These are phyloP conservation scores for Acanthaster planci DNA, from an alignment of 35 echinoderm and acorn worm genomes.

Conservation along the genomic window DNA sequence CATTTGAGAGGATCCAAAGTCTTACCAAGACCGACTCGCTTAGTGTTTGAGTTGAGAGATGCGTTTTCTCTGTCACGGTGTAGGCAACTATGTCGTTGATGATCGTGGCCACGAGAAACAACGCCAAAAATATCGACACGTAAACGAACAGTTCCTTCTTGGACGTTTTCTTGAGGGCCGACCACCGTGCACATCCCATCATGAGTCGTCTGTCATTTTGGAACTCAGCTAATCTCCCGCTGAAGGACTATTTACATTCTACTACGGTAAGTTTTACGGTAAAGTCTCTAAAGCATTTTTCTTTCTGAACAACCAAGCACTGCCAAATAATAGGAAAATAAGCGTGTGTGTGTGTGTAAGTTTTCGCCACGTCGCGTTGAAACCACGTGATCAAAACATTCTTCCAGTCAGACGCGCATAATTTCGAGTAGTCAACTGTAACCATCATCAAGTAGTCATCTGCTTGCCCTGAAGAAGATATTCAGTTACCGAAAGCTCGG, in stretches of 20 bases:
- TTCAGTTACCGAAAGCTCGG: no score
- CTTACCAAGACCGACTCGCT: slow-evolving; percentile 85
- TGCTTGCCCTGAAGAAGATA: no score
- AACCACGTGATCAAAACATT: slow-evolving; percentile 6
- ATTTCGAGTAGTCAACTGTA: no score
- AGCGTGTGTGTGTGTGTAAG: no score
- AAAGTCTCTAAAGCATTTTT: no score
- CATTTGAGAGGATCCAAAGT: neutral
- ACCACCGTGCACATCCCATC: slow-evolving; percentile 6
- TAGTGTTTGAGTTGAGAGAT: slow-evolving; percentile 66
- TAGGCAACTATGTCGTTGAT: slow-evolving; percentile 77
- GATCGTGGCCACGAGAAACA: slow-evolving; percentile 49
- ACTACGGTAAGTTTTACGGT: no score
- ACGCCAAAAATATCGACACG: slow-evolving; percentile 54
- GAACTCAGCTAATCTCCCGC: no score
- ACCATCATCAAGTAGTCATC: no score
- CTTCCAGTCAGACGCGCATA: neutral
- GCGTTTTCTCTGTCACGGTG: slow-evolving; percentile 56
- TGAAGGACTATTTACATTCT: no score
- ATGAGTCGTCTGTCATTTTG: neutral
- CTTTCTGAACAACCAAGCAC: no score
- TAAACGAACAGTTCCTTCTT: slow-evolving; percentile 85
- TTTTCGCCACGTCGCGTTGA: neutral
- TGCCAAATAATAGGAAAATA: no score
- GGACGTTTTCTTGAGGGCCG: slow-evolving; percentile 15